Conservation (phyloP, 2,888 invertebrate species). For the Dastarcus helophoroides region DNA sequence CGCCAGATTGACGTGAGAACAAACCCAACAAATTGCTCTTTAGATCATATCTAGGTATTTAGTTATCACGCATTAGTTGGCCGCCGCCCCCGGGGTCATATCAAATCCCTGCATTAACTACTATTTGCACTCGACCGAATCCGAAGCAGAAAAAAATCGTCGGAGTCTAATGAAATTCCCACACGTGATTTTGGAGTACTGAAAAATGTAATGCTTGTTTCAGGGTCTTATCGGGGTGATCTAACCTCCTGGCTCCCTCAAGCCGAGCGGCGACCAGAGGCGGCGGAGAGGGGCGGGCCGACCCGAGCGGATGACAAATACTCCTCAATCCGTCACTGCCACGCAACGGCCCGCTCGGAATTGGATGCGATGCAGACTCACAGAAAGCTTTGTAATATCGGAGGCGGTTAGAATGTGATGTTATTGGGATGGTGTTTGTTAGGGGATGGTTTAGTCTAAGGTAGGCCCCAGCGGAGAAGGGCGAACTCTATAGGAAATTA, state of each 20-base stretch:
- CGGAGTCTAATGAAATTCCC: constrained; percentile 24
- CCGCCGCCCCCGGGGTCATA: too few relatives aligned
- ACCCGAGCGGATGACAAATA: constrained; percentile 57
- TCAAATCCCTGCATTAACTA: constrained; percentile 4
- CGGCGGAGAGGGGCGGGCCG: constrained; percentile 33
- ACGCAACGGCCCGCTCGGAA: constrained; percentile 39
- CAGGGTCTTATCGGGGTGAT: constrained; percentile 30
- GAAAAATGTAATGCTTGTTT: constrained; percentile 36
- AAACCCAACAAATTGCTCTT: too few relatives aligned
- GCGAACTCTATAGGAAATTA: constrained; percentile 42
- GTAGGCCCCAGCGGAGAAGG: constrained; percentile 32
- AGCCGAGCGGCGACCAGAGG: constrained; percentile 9
- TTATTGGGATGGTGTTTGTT: constrained; percentile 9
- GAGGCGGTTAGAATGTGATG: constrained; percentile 30
- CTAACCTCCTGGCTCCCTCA: constrained; percentile 21
- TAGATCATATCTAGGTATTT: too few relatives aligned
- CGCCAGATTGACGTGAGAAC: too few relatives aligned
- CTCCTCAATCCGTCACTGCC: constrained; percentile 59
- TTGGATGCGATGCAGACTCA: constrained; percentile 41
- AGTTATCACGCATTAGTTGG: too few relatives aligned
- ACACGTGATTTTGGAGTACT: constrained; percentile 26
- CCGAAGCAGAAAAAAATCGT: constrained; percentile 16
- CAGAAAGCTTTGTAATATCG: constrained; percentile 41
- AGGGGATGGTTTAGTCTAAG: constrained; percentile 22
- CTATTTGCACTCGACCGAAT: background rate